Evolutionary conservation across 2,113 vertebrate genomes (phyloP), one percentile per base, ranked within the genome.

Genomic region (Lethenteron camtschaticum): DNA sequence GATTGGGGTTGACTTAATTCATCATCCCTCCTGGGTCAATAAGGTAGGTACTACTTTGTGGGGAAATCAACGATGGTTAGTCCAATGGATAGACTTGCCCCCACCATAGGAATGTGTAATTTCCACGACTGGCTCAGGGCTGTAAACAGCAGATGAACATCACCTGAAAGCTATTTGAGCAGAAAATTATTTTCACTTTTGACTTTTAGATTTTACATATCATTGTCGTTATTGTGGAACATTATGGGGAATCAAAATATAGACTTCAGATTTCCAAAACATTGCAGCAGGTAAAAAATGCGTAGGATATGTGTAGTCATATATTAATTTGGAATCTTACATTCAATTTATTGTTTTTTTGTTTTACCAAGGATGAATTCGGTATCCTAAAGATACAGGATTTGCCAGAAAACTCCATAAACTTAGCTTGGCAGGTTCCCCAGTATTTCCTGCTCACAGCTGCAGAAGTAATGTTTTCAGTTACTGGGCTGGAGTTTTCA

Each of bases 401-500:
- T 63, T 18, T 63, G 59, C 1, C 82, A 18, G 79, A 88, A 73
- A 96, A 87, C 75, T 74, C 84, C 0, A 72, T 87, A 6, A 83
- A 81, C 75, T 89, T 99, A 81, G 87, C 86, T 12, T 85, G 88
- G 72, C 94, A 96, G 77, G 86, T 99, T 71, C 94, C 94, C 1
- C 94, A 99, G 78, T 99, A 96, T 75, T 89, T 96, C 77, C 80
- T 96, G 57, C 79, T 96, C 2, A 94, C 94, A 1, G 80, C 78
- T 56, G 94, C 80, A 14, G 91, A 99, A 76, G 87, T 99, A 66
- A 80, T 95, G 72, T 99, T 89, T 78, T 99, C 94, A 2, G 79
- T 96, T 70, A 96, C 91, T 2, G 94, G 90, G n/a, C 71, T 96
- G 74, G 85, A 86, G 73, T 96, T 95, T 78, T 95, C 92, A 2